Evolutionary conservation across 2,797 vertebrate genomes (phyloP), one percentile per base, ranked within the genome.

Genomic region (Cyclura pinguis): DNA sequence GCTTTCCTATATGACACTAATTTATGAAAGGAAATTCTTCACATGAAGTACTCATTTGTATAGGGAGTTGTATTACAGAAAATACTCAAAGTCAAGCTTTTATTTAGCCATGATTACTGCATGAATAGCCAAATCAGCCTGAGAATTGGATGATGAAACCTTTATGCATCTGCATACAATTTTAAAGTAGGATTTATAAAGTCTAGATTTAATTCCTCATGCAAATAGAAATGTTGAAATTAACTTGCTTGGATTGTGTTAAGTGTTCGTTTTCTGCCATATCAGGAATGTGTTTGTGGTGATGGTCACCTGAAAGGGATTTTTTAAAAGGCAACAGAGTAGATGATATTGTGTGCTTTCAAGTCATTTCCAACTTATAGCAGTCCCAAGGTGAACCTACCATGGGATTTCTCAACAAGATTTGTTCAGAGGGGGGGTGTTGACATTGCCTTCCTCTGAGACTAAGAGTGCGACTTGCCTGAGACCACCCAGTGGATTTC

Each of bases 211-310:
- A 69, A 93, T 92, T 93, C 93, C 32, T 91, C 93, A 94, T 42
- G 91, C 87, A 96, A 95, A 94, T 86, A 91, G 83, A 93, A 91
- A 92, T 94, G 90, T 92, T 92, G 90, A 90, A 20, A 64, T 38
- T 92, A 91, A 94, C 93, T 89, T 91, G 85, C 88, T 96, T 96
- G 93, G 92, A 93, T 95, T 95, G 87, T 93, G 80, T 94, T 94
- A 92, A 89, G 88, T 94, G 92, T 94, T 86, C 95, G 74, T 88
- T 55, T 92, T 94, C 85, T 88, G 94, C 90, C 95, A 93, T 93
- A 91, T 7, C 90, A 91, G 24, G 88, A 93, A 95, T 88, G 90
- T 84, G 13, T 93, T 94, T 94, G 89, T 94, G 92, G 90, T 95
- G 93, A 94, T 95, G 86, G 88, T 93, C 35, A 93, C 92, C 92